Conservation (phyloP, 2,113 vertebrate species). For the Chloroceryle aenea region DNA sequence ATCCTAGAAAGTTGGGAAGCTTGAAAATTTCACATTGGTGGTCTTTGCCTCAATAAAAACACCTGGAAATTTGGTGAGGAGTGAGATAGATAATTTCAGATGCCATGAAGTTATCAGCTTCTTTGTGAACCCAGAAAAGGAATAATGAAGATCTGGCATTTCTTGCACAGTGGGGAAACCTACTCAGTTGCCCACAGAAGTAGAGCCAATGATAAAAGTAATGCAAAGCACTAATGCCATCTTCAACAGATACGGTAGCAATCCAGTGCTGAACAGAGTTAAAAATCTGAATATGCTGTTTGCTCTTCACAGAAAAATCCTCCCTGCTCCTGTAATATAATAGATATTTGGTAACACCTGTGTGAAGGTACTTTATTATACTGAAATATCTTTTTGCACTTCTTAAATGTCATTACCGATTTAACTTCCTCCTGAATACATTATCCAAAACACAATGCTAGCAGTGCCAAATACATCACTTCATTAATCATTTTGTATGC, state of each 20-base stretch:
- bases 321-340: neutral
- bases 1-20: neutral
- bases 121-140: neutral
- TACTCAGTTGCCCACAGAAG: neutral
- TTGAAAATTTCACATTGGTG: neutral
- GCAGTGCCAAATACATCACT: neutral
- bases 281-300: neutral
- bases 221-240: neutral
- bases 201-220: neutral
- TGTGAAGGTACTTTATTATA: neutral
- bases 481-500: neutral
- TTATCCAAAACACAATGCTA: neutral
- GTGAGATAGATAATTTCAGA: neutral
- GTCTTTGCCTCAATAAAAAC: neutral
- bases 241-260: neutral
- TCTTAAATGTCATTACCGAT: conserved; percentile 6
- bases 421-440: conserved; percentile 11
- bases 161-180: neutral
- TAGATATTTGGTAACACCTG: neutral
- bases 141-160: neutral
- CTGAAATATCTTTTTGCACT: neutral
- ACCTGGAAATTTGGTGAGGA: neutral
- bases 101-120: neutral
- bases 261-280: neutral
- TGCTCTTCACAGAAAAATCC: neutral